Evolutionary conservation across 2,888 invertebrate species (phyloP), one percentile per base, ranked within the genome.

Genomic region (Oscheius sp.): DNA sequence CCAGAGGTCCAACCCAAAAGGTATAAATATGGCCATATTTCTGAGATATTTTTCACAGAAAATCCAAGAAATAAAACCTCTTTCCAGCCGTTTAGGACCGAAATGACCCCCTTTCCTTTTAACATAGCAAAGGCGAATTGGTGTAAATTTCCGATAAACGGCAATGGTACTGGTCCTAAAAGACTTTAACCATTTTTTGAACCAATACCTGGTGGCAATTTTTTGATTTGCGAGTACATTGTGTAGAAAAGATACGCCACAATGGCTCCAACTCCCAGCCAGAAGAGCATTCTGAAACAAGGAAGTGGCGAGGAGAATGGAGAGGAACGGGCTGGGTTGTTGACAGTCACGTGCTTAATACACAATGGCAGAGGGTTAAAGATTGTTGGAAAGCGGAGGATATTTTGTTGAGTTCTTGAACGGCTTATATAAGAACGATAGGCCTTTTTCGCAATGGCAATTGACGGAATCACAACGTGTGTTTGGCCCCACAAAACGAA

Each of bases 1-100:
- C 64, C 3, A 74, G 23, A 6, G 70, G 71, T n/a, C 76, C 76
- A 45, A 76, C 63, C 76, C 76, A 76, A 1, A 72, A n/a, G 3
- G 76, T 74, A 61, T 64, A 75, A 23, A 76, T 69, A 58, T 65
- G 63, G 10, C 75, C 75, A 46, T 72, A 71, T 1, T 29, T 25
- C 55, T 55, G 17, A 17, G 31, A 55, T 4, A 2, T 27, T n/a
- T 29, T 17, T 3, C 31, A 3, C 3, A 29, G 10, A 4, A 23
- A 25, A 17, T 23, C 4, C 2, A 2, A 50, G 5, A 55, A 20
- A 31, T 4, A 4, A 4, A 2, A 55, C 61, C 31, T 69, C 65
- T 23, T 67, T 61, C 48, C 73, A 68, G 3, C 66, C 52, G n/a
- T 65, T 48, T 37, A 61, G 66, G 1, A 50, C 69, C 20, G 45